Base-by-base conservation (phyloP, 1,140 invertebrate species). In the Panonychus citri region DNA sequence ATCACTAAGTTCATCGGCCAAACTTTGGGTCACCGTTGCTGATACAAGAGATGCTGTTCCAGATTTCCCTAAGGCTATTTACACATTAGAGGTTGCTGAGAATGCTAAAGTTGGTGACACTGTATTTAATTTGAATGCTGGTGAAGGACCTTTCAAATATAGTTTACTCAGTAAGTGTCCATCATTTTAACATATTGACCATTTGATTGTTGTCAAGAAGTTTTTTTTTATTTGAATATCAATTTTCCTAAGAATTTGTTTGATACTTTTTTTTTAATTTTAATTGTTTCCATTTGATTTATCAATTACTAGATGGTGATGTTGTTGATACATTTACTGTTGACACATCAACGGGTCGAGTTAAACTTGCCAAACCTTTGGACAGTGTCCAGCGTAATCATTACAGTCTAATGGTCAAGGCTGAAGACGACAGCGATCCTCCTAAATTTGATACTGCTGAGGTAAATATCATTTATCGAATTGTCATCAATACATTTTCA, bases 381-480 rank as follows among this genome's bases (percentile, higher is more conserved):
- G 87, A 93, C 72, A 91, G 90, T 67, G 87, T 91, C 69, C 87
- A 91, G 66, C 85, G 85, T 0, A 86, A 91, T 64, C 84, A 89
- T 61, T 93, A 93, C 67, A 83, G 85, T 13, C 69, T 94, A 28
- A 77, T 88, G 53, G 86, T 94, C n/a, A 90, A 86, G 5, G 87
- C 87, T 21, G 56, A 60, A 26, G 64, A 67, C 48, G 59, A 64
- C 28, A 62, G 51, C 25, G 62, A 66, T 8, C 64, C 64, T 10
- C 61, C 63, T 17, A 65, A 66, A 55, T 63, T 58, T 13, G 66
- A 67, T 54, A 59, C 60, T 24, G 63, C 65, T 21, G 65, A 66
- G 55, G 63, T 66, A 56, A 63, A 51, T 43, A 12, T 30, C 13
- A 21, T 12, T 7, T 34, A 7, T 34, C 5, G 12, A n/a, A n/a